A percentile compares a stretch with the other conserved stretches of the same genome.
Conservation (phyloP, 2,113 vertebrate species). For the Hassar affinis region DNA sequence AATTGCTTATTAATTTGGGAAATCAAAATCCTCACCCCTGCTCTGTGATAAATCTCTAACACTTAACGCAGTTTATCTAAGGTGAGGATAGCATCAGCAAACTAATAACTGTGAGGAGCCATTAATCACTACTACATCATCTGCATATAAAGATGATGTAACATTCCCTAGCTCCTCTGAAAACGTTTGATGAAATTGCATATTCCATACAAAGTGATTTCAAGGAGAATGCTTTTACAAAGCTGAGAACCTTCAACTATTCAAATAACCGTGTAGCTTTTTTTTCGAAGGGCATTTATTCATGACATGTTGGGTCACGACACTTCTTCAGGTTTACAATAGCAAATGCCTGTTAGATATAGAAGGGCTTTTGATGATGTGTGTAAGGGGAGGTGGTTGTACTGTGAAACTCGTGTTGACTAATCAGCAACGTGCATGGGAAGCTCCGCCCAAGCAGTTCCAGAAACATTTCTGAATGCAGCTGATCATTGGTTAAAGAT, state of each 20-base stretch:
- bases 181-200: not conserved
- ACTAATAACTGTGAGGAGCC: constrained; percentile 15
- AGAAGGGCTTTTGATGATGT: not conserved
- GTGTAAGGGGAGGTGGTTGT: not conserved
- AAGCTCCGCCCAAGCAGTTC: not conserved
- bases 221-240: not conserved
- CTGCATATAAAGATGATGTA: constrained; percentile 19
- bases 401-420: not conserved
- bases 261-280: not conserved
- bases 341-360: not conserved
- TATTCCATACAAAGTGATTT: not conserved
- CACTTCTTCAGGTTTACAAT: not conserved
- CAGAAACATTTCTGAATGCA: not conserved
- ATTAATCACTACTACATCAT: constrained; percentile 21
- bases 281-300: too few relatives aligned
- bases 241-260: not conserved
- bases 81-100: constrained; percentile 8
- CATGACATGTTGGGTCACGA: not conserved
- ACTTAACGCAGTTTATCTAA: not conserved
- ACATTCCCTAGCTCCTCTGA: not conserved
- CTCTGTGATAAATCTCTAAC: not conserved
- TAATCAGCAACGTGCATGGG: not conserved
- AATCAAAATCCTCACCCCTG: constrained; percentile 2
- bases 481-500: too few relatives aligned
- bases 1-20: constrained; percentile 2